phyloP scores from a whole-genome alignment of 2,113 vertebrate genomes.

The Hyaena hyaena region DNA sequence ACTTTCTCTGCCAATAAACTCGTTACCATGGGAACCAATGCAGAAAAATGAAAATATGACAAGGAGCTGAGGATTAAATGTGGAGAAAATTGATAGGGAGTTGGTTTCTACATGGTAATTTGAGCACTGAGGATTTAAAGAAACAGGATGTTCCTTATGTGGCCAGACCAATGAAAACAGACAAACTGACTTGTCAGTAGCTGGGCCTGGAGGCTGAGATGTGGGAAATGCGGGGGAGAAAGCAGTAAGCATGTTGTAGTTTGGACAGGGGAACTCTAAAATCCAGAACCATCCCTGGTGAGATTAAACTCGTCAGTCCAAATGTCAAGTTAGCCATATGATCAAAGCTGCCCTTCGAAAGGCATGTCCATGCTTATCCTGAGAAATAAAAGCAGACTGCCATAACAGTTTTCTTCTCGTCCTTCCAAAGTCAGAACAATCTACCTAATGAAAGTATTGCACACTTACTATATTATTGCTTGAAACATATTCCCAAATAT shows the following conservation, averaged over 20 bases:
- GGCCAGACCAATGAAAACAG: not conserved
- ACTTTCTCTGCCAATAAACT: slow-evolving; percentile 50
- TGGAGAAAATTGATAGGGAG: slow-evolving; percentile 25
- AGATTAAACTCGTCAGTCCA: not conserved
- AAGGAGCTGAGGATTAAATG: slow-evolving; percentile 43
- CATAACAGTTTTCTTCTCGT: not conserved
- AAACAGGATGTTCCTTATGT: not conserved
- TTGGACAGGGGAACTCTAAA: not conserved
- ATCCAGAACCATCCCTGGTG: not conserved
- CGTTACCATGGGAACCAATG: slow-evolving; percentile 71
- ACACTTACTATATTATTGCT: not conserved
- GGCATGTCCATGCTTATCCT: not conserved
- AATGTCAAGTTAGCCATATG: not conserved
- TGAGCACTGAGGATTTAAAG: slow-evolving; percentile 28
- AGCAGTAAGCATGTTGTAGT: not conserved
- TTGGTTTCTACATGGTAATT: slow-evolving; percentile 37
- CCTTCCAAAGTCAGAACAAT: not conserved
- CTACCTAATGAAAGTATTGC: not conserved
- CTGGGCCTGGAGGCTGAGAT: not conserved
- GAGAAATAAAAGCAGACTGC: not conserved
- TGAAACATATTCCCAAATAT: not conserved
- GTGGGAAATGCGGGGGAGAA: not conserved
- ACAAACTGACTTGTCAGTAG: not conserved
- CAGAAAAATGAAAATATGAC: slow-evolving; percentile 25
- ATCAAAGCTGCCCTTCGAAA: not conserved